Evolutionary conservation across 2,797 vertebrate genomes (phyloP).

Genomic region (Alfaro cultratus): DNA sequence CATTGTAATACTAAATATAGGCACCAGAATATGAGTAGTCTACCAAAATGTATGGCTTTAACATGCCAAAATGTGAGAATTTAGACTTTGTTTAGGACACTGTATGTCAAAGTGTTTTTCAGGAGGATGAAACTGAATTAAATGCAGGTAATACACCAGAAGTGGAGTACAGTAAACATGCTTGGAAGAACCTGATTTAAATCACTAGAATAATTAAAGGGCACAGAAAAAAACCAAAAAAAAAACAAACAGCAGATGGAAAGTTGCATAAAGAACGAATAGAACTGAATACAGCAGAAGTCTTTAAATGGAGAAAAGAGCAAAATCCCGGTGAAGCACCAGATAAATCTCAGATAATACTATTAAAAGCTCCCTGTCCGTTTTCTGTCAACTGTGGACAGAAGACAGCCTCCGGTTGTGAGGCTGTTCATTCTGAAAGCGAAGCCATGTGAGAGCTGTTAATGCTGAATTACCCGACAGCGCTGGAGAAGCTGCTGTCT

Average conservation of each 20-base stretch:
- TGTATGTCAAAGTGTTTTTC: neutral
- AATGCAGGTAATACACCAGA: neutral
- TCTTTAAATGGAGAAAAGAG: neutral
- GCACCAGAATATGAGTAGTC: neutral
- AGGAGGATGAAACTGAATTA: neutral
- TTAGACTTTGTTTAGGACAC: neutral
- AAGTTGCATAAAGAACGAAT: neutral
- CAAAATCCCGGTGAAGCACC: neutral
- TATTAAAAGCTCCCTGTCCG: conserved; percentile 29
- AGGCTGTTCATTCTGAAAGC: neutral
- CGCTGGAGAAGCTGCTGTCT: conserved; percentile 33
- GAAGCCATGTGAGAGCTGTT: conserved; percentile 42
- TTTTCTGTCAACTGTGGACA: conserved; percentile 7
- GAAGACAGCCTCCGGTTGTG: conserved; percentile 35
- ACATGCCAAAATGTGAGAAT: neutral
- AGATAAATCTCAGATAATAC: conserved; percentile 8
- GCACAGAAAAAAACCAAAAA: neutral
- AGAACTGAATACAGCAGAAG: neutral
- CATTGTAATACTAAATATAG: neutral
- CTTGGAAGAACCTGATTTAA: neutral
- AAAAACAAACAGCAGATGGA: neutral
- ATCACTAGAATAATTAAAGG: neutral
- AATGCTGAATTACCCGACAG: conserved; percentile 8
- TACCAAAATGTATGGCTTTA: neutral
- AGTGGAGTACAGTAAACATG: neutral